These are phyloP conservation scores for Chaetophractus vellerosus DNA, from an alignment of 2,797 vertebrate species.

Conservation along the genomic window DNA sequence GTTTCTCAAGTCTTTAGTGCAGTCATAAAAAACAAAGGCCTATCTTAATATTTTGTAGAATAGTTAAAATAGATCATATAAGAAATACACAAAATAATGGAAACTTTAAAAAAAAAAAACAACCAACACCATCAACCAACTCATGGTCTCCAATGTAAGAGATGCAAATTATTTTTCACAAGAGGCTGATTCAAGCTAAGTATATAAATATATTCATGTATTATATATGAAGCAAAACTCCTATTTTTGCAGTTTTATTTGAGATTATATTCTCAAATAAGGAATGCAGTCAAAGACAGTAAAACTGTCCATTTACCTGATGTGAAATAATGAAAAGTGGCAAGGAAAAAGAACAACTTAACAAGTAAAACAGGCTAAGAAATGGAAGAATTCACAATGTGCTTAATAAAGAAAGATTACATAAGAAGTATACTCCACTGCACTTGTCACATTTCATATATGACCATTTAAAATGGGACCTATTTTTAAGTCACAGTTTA, in stretches of 20 bases:
- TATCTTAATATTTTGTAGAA: neutral
- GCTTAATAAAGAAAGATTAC: neutral
- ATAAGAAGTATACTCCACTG: neutral
- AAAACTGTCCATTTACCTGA: neutral
- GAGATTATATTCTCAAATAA: neutral
- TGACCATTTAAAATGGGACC: constrained; percentile 11
- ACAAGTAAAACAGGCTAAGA: constrained; percentile 31
- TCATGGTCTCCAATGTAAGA: neutral
- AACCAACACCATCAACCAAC: neutral
- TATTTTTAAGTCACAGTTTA: constrained; percentile 25
- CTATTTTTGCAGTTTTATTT: no score
- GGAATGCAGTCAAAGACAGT: constrained; percentile 9
- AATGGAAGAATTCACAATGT: neutral
- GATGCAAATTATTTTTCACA: neutral
- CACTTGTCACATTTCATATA: constrained; percentile 15
- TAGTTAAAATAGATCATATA: constrained; percentile 17
- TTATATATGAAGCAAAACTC: no score
- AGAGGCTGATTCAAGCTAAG: neutral
- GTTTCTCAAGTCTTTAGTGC: constrained; percentile 44
- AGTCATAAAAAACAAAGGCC: neutral
- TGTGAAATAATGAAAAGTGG: neutral
- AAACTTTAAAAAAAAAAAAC: constrained; percentile 4
- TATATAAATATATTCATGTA: neutral
- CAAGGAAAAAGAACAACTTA: constrained; percentile 1
- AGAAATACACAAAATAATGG: constrained; percentile 15